A percentile compares a stretch with the other conserved stretches of the same genome.
Conservation (phyloP, 2,888 invertebrate species). For the Diachrysia chrysitis region DNA sequence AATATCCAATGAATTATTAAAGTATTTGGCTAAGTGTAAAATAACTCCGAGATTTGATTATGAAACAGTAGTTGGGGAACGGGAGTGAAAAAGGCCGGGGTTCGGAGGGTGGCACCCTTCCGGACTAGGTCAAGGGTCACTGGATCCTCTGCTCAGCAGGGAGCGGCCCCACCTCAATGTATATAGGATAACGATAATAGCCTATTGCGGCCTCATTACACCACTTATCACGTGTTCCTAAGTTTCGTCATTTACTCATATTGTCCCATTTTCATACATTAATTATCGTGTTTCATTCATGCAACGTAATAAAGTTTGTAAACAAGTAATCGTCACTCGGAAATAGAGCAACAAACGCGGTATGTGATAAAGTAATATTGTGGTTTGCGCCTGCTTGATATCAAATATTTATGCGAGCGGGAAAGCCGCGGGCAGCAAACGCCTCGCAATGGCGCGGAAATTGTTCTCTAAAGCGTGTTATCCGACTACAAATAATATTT, state of each 20-base stretch:
- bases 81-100: conserved; percentile 60
- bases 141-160: conserved; percentile 64
- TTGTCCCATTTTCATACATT: conserved; percentile 48
- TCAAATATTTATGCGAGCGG: conserved; percentile 76
- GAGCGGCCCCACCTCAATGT: conserved; percentile 63
- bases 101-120: conserved; percentile 59
- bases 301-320: conserved; percentile 54
- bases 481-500: conserved; percentile 72
- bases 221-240: conserved; percentile 67
- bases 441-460: conserved; percentile 67
- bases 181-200: conserved; percentile 77
- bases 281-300: conserved; percentile 53
- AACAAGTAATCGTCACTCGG: conserved; percentile 62
- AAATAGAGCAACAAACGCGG: conserved; percentile 63
- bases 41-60: conserved; percentile 50
- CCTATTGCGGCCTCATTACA: conserved; percentile 73
- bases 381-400: conserved; percentile 70
- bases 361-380: conserved; percentile 70
- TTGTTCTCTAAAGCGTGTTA: conserved; percentile 68
- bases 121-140: conserved; percentile 78
- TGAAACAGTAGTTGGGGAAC: conserved; percentile 63
- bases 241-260: conserved; percentile 57
- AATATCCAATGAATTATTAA: background rate
- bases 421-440: conserved; percentile 63
- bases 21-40: conserved; percentile 8